A percentile compares a stretch with the other conserved stretches of the same genome.
phyloP scores from a whole-genome alignment of 2,888 invertebrate genomes.

The Drosophila buzzatii region DNA sequence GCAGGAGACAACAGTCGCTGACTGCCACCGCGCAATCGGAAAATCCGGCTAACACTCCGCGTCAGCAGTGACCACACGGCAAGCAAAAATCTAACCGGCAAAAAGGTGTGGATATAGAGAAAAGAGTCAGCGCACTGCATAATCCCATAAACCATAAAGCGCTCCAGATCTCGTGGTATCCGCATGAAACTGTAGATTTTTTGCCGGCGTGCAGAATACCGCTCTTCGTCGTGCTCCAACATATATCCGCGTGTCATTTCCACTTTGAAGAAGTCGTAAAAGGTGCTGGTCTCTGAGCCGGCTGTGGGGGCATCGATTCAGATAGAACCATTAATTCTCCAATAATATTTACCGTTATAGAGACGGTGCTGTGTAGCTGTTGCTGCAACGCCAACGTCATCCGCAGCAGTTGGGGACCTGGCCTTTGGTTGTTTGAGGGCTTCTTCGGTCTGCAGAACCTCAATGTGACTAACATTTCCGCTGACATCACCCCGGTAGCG shows the following conservation, averaged over 20 bases:
- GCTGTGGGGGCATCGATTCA: constrained; percentile 9
- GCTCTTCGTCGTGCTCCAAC: constrained; percentile 97
- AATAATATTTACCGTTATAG: constrained; percentile 47
- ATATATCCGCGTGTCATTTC: constrained; percentile 97
- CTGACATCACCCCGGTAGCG: constrained; percentile 66
- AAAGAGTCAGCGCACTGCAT: constrained; percentile 99
- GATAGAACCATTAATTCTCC: not conserved
- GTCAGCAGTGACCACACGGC: constrained; percentile 93
- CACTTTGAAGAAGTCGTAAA: constrained; percentile 91
- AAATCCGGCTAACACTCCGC: constrained; percentile 90
- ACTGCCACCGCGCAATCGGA: constrained; percentile 87
- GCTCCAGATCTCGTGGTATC: constrained; percentile 96
- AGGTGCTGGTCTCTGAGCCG: constrained; percentile 66
- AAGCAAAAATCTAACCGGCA: constrained; percentile 95
- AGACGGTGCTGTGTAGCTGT: constrained; percentile 39
- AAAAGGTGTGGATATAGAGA: constrained; percentile 98
- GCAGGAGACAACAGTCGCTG: constrained; percentile 91
- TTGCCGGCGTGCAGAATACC: constrained; percentile 96
- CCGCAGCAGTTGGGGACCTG: constrained; percentile 51
- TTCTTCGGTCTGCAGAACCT: constrained; percentile 54
- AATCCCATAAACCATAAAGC: constrained; percentile 97
- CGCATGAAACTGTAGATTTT: constrained; percentile 98
- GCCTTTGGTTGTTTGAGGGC: constrained; percentile 38
- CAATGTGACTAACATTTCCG: constrained; percentile 46
- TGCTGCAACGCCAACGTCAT: constrained; percentile 62